Percentiles rank a stretch among this genome's conserved stretches.
Conservation (phyloP, 37 sponge, comb jelly and placozoan genomes). For the Mnemiopsis leidyi region DNA sequence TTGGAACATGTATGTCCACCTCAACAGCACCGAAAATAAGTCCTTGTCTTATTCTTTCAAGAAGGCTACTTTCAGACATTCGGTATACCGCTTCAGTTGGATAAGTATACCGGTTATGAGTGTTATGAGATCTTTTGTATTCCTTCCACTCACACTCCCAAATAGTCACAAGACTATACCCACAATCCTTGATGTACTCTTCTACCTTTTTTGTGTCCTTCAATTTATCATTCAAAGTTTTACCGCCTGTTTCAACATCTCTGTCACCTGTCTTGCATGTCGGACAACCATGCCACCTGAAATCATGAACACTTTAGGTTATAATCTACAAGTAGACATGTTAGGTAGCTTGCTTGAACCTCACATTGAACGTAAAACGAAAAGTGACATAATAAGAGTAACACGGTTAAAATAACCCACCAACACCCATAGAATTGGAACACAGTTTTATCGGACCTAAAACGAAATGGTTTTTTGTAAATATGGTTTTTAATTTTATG, state of each 20-base stretch:
- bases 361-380: too few relatives aligned
- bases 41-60: not conserved
- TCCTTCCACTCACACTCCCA: constrained; percentile 5
- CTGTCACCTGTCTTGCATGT: not conserved
- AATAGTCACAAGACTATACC: not conserved
- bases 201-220: not conserved
- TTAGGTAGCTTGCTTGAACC: not conserved
- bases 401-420: too few relatives aligned
- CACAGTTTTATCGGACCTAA: not conserved
- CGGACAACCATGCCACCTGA: not conserved
- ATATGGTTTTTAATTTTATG: too few relatives aligned
- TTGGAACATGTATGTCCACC: constrained; percentile 11
- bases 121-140: not conserved
- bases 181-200: not conserved
- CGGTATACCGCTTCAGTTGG: not conserved
- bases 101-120: not conserved
- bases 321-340: not conserved
- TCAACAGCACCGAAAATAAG: not conserved
- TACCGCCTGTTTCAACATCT: not conserved
- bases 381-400: too few relatives aligned
- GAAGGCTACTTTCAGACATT: not conserved
- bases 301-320: too few relatives aligned
- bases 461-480: too few relatives aligned
- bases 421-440: constrained; percentile 45
- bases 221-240: not conserved